Percentiles rank a stretch among this genome's conserved stretches.
phyloP scores from a whole-genome alignment of 1,140 invertebrate genomes.

The Ditylenchus dipsaci region DNA sequence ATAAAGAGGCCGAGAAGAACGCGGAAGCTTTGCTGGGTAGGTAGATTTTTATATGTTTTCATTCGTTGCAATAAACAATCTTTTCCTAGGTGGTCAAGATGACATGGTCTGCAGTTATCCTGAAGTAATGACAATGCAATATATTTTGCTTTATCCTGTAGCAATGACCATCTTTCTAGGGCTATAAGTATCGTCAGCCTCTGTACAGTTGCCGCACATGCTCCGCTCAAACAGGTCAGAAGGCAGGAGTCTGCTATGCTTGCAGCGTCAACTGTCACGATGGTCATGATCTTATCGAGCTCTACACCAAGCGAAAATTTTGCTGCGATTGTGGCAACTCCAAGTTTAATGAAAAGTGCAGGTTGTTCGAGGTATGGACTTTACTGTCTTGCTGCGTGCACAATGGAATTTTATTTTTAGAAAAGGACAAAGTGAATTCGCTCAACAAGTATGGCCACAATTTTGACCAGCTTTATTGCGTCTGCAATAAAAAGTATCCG shows the following conservation, averaged over 20 bases:
- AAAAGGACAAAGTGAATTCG: constrained; percentile 68
- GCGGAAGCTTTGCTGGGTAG: constrained; percentile 33
- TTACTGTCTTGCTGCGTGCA: not conserved
- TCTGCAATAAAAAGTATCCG: constrained; percentile 86
- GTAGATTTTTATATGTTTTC: no score
- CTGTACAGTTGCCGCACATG: constrained; percentile 91
- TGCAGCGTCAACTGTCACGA: constrained; percentile 92
- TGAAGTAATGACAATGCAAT: constrained; percentile 31
- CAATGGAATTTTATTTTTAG: constrained; percentile 12
- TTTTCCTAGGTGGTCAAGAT: constrained; percentile 15
- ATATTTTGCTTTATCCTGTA: constrained; percentile 8
- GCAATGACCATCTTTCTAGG: constrained; percentile 65
- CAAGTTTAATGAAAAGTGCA: constrained; percentile 73
- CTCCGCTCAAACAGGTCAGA: constrained; percentile 63
- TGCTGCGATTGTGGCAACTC: constrained; percentile 93
- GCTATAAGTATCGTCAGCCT: constrained; percentile 85
- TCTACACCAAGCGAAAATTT: constrained; percentile 93
- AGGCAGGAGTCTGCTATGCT: constrained; percentile 79
- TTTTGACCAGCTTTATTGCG: constrained; percentile 85
- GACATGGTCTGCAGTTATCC: constrained; percentile 49
- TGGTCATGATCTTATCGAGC: constrained; percentile 86
- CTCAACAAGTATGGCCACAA: constrained; percentile 89
- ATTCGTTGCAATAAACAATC: no score
- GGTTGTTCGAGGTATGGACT: constrained; percentile 66
- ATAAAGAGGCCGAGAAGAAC: constrained; percentile 23